phyloP scores from a whole-genome alignment of 2,888 invertebrate genomes.

The Trimorus sp. region DNA sequence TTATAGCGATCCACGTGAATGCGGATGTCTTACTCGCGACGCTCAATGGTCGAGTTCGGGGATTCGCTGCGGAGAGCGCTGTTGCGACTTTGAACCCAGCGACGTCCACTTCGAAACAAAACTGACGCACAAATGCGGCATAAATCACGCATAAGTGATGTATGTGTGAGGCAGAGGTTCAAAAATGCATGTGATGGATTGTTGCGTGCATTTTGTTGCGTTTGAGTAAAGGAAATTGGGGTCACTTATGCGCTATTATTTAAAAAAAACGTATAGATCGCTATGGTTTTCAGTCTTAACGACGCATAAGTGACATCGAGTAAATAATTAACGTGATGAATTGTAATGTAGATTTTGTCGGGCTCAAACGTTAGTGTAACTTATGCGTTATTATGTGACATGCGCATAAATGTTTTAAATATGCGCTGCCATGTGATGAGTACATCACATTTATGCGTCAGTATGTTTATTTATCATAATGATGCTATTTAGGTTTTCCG shows the following conservation, averaged over 20 bases:
- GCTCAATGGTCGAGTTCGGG: conserved; percentile 20
- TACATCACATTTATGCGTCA: too few species aligned
- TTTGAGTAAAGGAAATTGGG: too few species aligned
- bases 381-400: neutral
- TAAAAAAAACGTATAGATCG: too few species aligned
- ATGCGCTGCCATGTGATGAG: too few species aligned
- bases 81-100: neutral
- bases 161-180: too few species aligned
- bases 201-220: too few species aligned
- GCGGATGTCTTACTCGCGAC: conserved; percentile 37
- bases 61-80: neutral
- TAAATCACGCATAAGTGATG: too few species aligned
- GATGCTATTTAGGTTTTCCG: too few species aligned
- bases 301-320: neutral
- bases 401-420: neutral
- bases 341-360: neutral
- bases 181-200: too few species aligned
- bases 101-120: neutral
- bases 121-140: neutral
- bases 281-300: too few species aligned
- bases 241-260: too few species aligned
- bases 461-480: too few species aligned
- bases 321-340: neutral
- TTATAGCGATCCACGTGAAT: conserved; percentile 67
- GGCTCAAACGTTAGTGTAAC: neutral